Evolutionary conservation across 2,888 invertebrate species (phyloP), one percentile per base, ranked within the genome.

Genomic region (Linyphia triangularis): DNA sequence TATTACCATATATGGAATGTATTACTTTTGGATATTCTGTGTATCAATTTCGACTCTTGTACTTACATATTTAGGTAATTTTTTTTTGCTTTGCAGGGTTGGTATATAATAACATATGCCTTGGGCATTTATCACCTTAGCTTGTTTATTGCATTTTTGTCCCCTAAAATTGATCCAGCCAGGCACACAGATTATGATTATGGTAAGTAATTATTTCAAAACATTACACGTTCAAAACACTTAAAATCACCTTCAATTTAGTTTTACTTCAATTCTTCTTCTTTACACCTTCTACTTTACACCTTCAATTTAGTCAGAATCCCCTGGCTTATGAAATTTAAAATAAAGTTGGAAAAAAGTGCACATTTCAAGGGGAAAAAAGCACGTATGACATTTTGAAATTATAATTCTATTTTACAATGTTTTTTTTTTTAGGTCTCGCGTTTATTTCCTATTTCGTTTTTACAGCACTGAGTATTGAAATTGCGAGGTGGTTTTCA

Each of bases 71-170:
- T 19, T 0, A 59, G 4, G 10, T 6, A 67, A 19, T 67, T 33
- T 26, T 84, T 30, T 30, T 43, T n/a, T n/a, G n/a, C n/a, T n/a
- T 63, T 67, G n/a, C 94, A 99, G 97, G 99, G 99, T 91, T 99
- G 99, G 98, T 99, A 99, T 93, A 99, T 99, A 92, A 96, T 99
- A 89, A 98, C 99, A 91, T 99, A 99, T 94, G 99, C 98, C 37
- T 94, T 99, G 93, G 99, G 99, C 91, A 99, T 99, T 93, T 99
- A 99, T 94, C 97, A 99, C 93, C 95, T 99, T 93, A 99, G 99
- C 94, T 95, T 99, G 93, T 99, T 99, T 94, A 98, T 99, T 94
- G 98, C 99, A 94, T 99, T 99, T 95, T 95, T 99, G 91, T 98
- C 99, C 92, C 99, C 99, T 92, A 99, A 99, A 95, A 98, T 99